These are phyloP conservation scores for Xiphophorus maculatus DNA, from an alignment of 2,113 vertebrate genomes.

Conservation along the genomic window DNA sequence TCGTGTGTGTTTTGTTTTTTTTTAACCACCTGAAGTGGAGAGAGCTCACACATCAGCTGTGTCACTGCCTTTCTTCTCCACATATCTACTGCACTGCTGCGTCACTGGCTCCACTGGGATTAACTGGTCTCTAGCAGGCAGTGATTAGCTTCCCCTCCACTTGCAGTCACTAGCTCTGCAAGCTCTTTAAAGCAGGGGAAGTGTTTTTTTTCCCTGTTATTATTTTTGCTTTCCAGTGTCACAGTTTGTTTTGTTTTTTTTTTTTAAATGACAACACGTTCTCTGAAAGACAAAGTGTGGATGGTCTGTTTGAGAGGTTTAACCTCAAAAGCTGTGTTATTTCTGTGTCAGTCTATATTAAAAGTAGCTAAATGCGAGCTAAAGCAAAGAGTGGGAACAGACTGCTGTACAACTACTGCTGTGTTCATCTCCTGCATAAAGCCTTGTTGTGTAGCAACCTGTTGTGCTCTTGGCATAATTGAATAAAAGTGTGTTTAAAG, in stretches of 20 bases:
- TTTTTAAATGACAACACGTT: conserved; percentile 7
- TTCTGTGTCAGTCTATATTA: conserved; percentile 41
- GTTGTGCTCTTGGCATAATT: conserved; percentile 75
- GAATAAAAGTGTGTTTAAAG: conserved; percentile 63
- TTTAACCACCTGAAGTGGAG: conserved; percentile 28
- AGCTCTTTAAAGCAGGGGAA: conserved; percentile 23
- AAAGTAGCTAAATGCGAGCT: conserved; percentile 36
- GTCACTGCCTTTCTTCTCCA: conserved; percentile 73
- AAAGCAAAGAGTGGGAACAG: conserved; percentile 32
- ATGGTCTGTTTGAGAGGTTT: conserved; percentile 10
- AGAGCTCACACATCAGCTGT: conserved; percentile 67
- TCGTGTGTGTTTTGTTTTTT: neutral
- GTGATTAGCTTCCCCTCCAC: conserved; percentile 35
- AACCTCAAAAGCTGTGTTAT: conserved; percentile 10
- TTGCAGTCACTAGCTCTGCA: conserved; percentile 35
- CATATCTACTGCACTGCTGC: conserved; percentile 13
- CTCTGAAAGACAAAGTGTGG: conserved; percentile 9
- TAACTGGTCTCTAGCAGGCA: conserved; percentile 39
- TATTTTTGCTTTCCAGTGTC: conserved; percentile 1
- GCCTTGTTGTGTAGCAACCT: conserved; percentile 66
- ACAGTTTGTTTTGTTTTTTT: neutral
- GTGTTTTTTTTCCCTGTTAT: neutral
- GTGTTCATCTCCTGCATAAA: conserved; percentile 63
- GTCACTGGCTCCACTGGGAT: conserved; percentile 45
- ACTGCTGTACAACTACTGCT: conserved; percentile 33